These are phyloP conservation scores for Abramis brama DNA, from an alignment of 2,113 vertebrate genomes.

Conservation along the genomic window DNA sequence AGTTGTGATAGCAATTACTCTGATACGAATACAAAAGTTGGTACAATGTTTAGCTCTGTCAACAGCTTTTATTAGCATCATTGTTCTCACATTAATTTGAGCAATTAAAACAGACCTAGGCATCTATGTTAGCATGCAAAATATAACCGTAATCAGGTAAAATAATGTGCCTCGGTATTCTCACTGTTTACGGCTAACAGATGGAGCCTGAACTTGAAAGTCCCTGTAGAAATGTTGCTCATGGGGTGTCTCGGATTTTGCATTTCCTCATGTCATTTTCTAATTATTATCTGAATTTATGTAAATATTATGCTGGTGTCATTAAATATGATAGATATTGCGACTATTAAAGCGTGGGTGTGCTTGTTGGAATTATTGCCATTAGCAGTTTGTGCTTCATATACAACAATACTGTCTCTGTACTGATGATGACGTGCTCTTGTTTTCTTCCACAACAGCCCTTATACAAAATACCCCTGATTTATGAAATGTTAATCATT, in stretches of 20 bases:
- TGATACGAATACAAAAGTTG: conserved; percentile 39
- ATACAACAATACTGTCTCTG: conserved; percentile 31
- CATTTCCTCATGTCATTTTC: conserved; percentile 35
- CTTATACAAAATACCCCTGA: conserved; percentile 39
- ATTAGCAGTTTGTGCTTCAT: neutral
- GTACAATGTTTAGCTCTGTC: conserved; percentile 21
- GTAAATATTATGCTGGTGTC: conserved; percentile 39
- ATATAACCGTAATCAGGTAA: conserved; percentile 36
- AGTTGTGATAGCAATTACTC: conserved; percentile 20
- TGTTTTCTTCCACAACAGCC: conserved; percentile 27
- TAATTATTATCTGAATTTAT: conserved; percentile 44
- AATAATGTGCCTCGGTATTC: conserved; percentile 39
- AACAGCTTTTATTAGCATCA: conserved; percentile 47
- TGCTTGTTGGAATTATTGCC: conserved; percentile 35
- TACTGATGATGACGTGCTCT: conserved; percentile 38
- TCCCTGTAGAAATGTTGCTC: neutral
- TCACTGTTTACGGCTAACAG: conserved; percentile 38
- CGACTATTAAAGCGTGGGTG: neutral
- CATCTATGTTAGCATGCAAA: conserved; percentile 21
- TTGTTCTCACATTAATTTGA: conserved; percentile 48
- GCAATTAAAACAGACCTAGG: conserved; percentile 49
- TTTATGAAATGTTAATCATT: conserved; percentile 46
- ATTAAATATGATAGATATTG: conserved; percentile 43
- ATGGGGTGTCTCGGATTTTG: conserved; percentile 29
- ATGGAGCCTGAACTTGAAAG: conserved; percentile 35